Evolutionary conservation across 2,797 vertebrate genomes (phyloP), one percentile per base, ranked within the genome.

Genomic region (Scolopax rusticola): DNA sequence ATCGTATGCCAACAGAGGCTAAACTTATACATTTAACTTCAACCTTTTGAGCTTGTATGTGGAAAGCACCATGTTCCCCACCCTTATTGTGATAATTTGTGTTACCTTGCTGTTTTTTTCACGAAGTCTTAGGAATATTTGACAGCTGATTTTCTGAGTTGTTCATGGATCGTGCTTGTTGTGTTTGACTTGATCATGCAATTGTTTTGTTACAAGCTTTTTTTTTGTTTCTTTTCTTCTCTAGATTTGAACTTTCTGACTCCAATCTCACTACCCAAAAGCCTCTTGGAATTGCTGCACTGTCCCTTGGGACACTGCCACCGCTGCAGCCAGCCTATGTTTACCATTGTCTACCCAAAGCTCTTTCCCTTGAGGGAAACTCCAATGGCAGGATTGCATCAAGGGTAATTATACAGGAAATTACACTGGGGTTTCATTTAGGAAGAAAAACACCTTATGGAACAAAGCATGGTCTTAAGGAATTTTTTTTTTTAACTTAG

Each of bases 291-390:
- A 92, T 97, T 99, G 93, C 96, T 99, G 89, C 98, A 97, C 87
- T 99, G 98, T 97, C 99, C 99, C 12, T 94, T 99, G 96, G 99
- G 99, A 73, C 99, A 99, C 96, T 99, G 99, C 96, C 99, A 99
- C 96, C 99, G 99, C 65, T 99, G 99, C 96, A 99, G 99, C 89
- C 99, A 99, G 97, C 98, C 99, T 92, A 99, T 99, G 99, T 99
- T 99, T 98, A 99, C 99, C 89, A 99, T 99, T 90, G 98, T 99
- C 98, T 99, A 99, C 97, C 99, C 99, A 93, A 99, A 99, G 97
- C 98, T 99, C 81, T 99, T 99, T 95, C 99, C 99, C 65, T 98
- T 99, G 95, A 98, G 99, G 91, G 98, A 99, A 97, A 99, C 99
- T 0, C 98, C 98, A 7, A 98, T 99, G 98, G 99, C 99, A 48